phyloP scores from a whole-genome alignment of 2,888 invertebrate genomes.

The Boloria euphrosyne region DNA sequence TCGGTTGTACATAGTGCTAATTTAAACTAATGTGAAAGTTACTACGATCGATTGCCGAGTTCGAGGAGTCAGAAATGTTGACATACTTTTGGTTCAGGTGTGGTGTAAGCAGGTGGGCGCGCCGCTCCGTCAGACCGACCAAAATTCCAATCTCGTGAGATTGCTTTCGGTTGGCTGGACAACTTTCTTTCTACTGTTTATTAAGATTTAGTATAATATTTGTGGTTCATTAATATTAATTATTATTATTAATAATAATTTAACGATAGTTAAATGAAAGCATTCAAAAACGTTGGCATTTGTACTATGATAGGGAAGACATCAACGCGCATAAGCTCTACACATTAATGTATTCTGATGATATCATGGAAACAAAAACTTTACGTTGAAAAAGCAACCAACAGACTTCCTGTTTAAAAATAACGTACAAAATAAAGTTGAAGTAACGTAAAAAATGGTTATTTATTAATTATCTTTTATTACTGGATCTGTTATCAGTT shows the following conservation, averaged over 20 bases:
- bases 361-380: constrained; percentile 38
- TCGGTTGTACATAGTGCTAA: constrained; percentile 63
- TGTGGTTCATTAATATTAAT: constrained; percentile 3
- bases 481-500: constrained; percentile 30
- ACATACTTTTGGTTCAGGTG: constrained; percentile 80
- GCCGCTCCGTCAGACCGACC: constrained; percentile 62
- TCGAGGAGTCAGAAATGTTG: constrained; percentile 73
- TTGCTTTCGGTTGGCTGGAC: constrained; percentile 67
- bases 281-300: constrained; percentile 35
- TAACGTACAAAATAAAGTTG: constrained; percentile 3
- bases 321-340: constrained; percentile 67
- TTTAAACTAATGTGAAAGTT: constrained; percentile 81
- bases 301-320: constrained; percentile 62
- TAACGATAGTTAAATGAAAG: neutral
- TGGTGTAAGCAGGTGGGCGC: constrained; percentile 77
- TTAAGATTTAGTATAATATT: constrained; percentile 21
- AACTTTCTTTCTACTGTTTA: constrained; percentile 71
- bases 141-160: constrained; percentile 76
- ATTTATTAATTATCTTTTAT: constrained; percentile 4
- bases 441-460: constrained; percentile 1
- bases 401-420: constrained; percentile 31
- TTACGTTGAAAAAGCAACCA: constrained; percentile 26
- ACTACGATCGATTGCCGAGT: constrained; percentile 70
- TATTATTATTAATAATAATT: neutral
- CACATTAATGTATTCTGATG: constrained; percentile 40